These are phyloP conservation scores for Drosophila subobscura DNA, from an alignment of 1,140 invertebrate genomes.

Conservation along the genomic window DNA sequence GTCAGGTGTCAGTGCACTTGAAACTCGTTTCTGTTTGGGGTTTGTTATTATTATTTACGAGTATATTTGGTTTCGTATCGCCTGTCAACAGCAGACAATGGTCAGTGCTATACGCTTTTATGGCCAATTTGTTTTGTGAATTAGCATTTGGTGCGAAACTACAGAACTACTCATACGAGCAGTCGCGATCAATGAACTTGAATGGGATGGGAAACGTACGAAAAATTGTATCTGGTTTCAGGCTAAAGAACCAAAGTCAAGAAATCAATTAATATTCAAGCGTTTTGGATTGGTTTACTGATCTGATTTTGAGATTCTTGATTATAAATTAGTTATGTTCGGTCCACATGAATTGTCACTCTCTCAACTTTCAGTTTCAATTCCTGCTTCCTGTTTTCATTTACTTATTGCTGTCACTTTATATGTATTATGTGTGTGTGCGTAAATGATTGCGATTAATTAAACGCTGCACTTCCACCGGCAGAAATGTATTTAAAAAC, in stretches of 20 bases:
- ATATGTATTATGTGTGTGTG: conserved; percentile 7
- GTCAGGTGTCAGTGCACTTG: conserved; percentile 65
- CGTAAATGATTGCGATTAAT: neutral
- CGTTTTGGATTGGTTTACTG: conserved; percentile 34
- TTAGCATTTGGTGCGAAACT: conserved; percentile 65
- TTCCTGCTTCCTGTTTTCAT: conserved; percentile 29
- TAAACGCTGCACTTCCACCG: conserved; percentile 57
- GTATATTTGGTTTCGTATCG: conserved; percentile 62
- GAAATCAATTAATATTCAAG: conserved; percentile 42
- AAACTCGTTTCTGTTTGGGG: conserved; percentile 52
- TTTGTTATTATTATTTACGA: conserved; percentile 55
- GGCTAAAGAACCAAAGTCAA: conserved; percentile 47
- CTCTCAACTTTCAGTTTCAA: conserved; percentile 35
- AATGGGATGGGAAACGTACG: conserved; percentile 34
- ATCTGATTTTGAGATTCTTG: conserved; percentile 44
- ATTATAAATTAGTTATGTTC: conserved; percentile 19
- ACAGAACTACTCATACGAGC: conserved; percentile 8
- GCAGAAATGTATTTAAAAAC: conserved; percentile 30
- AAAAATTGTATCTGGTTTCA: conserved; percentile 50
- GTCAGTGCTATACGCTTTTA: conserved; percentile 45
- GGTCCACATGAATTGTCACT: neutral
- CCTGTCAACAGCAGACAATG: conserved; percentile 54
- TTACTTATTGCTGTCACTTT: conserved; percentile 21
- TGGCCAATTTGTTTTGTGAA: conserved; percentile 50
- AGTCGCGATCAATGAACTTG: conserved; percentile 67